Evolutionary conservation across 2,888 invertebrate genomes (phyloP).

Genomic region (Melitaea athalia): DNA sequence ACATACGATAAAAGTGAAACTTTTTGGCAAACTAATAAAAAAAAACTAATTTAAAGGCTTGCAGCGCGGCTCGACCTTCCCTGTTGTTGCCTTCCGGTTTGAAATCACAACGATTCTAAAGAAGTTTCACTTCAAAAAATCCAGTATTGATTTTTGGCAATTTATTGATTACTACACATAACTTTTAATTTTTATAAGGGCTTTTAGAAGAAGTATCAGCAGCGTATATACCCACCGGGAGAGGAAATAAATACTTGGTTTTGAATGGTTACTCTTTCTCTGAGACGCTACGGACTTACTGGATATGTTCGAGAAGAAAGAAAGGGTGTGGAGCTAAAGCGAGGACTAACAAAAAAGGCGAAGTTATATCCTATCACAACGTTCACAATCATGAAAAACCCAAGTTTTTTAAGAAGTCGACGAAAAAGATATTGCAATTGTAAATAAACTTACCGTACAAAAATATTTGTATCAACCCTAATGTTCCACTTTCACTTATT

Average conservation of each 20-base stretch:
- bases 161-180: not conserved
- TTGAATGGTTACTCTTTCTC: conserved; percentile 62
- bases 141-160: not conserved
- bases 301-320: conserved; percentile 60
- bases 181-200: conserved; percentile 2
- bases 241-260: conserved; percentile 60
- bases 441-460: conserved; percentile 5
- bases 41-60: too few relatives aligned
- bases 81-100: too few relatives aligned
- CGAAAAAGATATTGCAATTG: conserved; percentile 48
- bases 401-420: conserved; percentile 59
- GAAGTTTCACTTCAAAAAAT: too few relatives aligned
- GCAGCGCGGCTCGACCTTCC: too few relatives aligned
- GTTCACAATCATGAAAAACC: conserved; percentile 65
- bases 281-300: conserved; percentile 51
- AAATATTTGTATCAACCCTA: not conserved
- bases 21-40: too few relatives aligned
- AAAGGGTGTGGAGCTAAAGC: conserved; percentile 57
- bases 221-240: conserved; percentile 64
- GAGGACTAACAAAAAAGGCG: conserved; percentile 60
- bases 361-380: conserved; percentile 54
- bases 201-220: conserved; percentile 56
- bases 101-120: too few relatives aligned
- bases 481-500: too few relatives aligned
- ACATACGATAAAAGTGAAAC: too few relatives aligned